These are phyloP conservation scores for Drosophila erecta DNA, from an alignment of 1,140 invertebrate species.

Conservation along the genomic window DNA sequence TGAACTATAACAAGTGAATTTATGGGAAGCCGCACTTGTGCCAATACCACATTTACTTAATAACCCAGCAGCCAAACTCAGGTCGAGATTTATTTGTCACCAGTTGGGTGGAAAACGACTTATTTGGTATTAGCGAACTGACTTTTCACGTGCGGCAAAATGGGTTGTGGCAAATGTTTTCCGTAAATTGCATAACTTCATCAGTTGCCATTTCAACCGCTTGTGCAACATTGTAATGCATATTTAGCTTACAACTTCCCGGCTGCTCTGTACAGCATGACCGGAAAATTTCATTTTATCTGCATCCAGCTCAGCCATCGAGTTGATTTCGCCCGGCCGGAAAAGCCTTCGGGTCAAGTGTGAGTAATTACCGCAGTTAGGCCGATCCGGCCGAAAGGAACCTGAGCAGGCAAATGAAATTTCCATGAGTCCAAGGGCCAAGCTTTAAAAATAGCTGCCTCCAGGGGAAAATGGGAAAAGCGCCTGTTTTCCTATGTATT, in stretches of 20 bases:
- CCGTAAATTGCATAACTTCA: slow-evolving; percentile 31
- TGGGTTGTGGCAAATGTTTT: background rate
- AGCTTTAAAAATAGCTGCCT: slow-evolving; percentile 66
- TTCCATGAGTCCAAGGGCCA: slow-evolving; percentile 44
- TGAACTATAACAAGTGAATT: slow-evolving; percentile 55
- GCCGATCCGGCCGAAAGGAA: slow-evolving; percentile 41
- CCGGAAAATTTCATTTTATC: slow-evolving; percentile 49
- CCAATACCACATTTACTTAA: slow-evolving; percentile 73
- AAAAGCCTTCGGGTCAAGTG: slow-evolving; percentile 65
- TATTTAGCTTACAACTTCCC: background rate
- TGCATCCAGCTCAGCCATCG: slow-evolving; percentile 26
- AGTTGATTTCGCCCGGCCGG: slow-evolving; percentile 16
- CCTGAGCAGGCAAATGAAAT: slow-evolving; percentile 52
- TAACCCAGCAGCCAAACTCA: slow-evolving; percentile 47
- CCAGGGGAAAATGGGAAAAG: slow-evolving; percentile 18
- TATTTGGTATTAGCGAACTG: too few relatives aligned
- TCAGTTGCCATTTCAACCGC: slow-evolving; percentile 14
- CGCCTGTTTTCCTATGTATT: slow-evolving; percentile 31
- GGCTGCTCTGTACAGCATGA: background rate
- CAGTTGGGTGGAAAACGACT: slow-evolving; percentile 10
- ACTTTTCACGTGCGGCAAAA: background rate
- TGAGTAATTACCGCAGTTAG: slow-evolving; percentile 77
- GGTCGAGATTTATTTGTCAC: slow-evolving; percentile 53
- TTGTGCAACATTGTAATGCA: background rate
- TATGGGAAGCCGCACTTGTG: slow-evolving; percentile 52